Percentiles rank a stretch among this genome's conserved stretches.
Evolutionary conservation across 2,888 invertebrate genomes (phyloP).

Genomic region (Endotricha flammealis): DNA sequence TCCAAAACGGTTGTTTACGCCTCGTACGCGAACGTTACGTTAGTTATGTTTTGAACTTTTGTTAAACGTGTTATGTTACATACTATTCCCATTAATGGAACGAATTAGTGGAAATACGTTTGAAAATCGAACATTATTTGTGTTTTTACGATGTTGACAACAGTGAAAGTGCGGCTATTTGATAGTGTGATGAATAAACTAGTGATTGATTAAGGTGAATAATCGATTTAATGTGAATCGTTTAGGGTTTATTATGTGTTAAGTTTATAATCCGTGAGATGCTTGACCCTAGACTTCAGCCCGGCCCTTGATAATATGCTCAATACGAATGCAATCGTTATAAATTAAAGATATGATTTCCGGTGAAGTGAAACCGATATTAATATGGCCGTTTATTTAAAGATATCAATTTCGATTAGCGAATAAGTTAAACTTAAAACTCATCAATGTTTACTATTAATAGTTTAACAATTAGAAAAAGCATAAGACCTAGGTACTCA

Average conservation of each 20-base stretch:
- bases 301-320: slow-evolving; percentile 26
- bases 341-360: too few relatives aligned
- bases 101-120: slow-evolving; percentile 23
- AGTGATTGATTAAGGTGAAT: slow-evolving; percentile 4
- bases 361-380: too few relatives aligned
- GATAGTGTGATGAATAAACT: slow-evolving; percentile 41
- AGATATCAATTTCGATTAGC: too few relatives aligned
- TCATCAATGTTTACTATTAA: too few relatives aligned
- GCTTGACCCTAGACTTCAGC: slow-evolving; percentile 27
- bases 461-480: too few relatives aligned
- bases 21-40: slow-evolving; percentile 49
- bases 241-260: background rate
- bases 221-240: background rate
- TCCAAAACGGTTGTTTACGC: slow-evolving; percentile 41
- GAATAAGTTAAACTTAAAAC: too few relatives aligned
- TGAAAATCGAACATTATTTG: slow-evolving; percentile 16
- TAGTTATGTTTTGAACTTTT: slow-evolving; percentile 63
- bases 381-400: too few relatives aligned
- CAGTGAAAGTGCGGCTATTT: slow-evolving; percentile 66
- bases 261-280: slow-evolving; percentile 22
- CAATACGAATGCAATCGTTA: too few relatives aligned
- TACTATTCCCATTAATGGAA: slow-evolving; percentile 48
- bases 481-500: too few relatives aligned
- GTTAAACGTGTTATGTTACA: slow-evolving; percentile 25
- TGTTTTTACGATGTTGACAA: slow-evolving; percentile 13